A percentile compares a stretch with the other conserved stretches of the same genome.
Conservation (phyloP, 2,797 vertebrate species). For the Molossus alvarezi region DNA sequence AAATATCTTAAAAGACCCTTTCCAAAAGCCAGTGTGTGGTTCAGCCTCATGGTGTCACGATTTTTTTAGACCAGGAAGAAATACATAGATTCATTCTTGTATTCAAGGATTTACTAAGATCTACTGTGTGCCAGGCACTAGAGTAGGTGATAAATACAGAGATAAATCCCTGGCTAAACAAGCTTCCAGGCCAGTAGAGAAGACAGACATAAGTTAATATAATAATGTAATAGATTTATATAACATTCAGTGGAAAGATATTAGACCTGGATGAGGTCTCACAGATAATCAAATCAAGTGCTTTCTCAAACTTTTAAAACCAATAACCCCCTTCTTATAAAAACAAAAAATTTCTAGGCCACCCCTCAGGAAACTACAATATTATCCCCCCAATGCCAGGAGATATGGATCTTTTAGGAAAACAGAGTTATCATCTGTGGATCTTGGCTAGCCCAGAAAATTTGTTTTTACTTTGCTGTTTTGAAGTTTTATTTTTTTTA, state of each 20-base stretch:
- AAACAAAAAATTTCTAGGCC: constrained; percentile 23
- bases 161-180: constrained; percentile 46
- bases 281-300: constrained; percentile 44
- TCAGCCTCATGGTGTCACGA: neutral
- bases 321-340: constrained; percentile 8
- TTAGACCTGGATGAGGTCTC: constrained; percentile 19
- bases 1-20: constrained; percentile 54
- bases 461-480: constrained; percentile 35
- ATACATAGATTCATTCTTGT: constrained; percentile 15
- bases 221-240: constrained; percentile 28
- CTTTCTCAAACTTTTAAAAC: constrained; percentile 57
- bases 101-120: constrained; percentile 51
- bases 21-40: neutral
- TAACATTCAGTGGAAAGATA: constrained; percentile 42
- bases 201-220: constrained; percentile 57
- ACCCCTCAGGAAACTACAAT: constrained; percentile 1
- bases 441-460: constrained; percentile 9
- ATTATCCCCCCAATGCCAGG: neutral
- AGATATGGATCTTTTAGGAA: constrained; percentile 5
- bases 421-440: constrained; percentile 4
- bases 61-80: constrained; percentile 60
- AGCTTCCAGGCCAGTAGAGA: constrained; percentile 41
- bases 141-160: constrained; percentile 30
- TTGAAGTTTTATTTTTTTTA: neutral
- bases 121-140: neutral